Evolutionary conservation across 2,888 invertebrate species (phyloP).

Genomic region (Ypsolopha sequella): DNA sequence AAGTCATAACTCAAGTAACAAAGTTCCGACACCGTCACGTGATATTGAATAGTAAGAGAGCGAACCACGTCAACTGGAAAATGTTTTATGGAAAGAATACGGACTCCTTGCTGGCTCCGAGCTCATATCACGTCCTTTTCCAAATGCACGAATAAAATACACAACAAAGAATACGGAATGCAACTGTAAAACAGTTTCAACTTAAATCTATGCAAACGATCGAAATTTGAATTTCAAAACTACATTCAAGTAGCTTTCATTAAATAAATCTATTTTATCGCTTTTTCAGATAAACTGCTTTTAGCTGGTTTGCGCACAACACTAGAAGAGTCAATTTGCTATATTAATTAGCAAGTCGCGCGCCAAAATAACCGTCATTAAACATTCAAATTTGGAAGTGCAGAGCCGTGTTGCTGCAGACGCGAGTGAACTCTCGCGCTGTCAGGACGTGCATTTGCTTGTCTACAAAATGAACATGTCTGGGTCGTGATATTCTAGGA

Average conservation of each 20-base stretch:
- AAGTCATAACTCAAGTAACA: constrained; percentile 4
- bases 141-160: constrained; percentile 53
- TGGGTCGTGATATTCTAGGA: constrained; percentile 48
- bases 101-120: constrained; percentile 17
- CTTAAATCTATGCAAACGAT: constrained; percentile 27
- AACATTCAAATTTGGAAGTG: constrained; percentile 63
- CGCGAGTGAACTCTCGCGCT: constrained; percentile 27
- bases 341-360: constrained; percentile 45
- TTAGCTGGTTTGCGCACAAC: constrained; percentile 27
- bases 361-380: constrained; percentile 53
- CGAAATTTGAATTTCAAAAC: constrained; percentile 36
- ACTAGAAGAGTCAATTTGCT: constrained; percentile 42
- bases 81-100: constrained; percentile 47
- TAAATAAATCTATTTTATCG: neutral
- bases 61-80: constrained; percentile 43
- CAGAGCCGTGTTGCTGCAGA: constrained; percentile 54
- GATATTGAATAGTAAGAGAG: constrained; percentile 36
- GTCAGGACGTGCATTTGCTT: constrained; percentile 58
- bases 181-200: constrained; percentile 41
- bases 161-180: constrained; percentile 47
- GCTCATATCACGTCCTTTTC: constrained; percentile 43
- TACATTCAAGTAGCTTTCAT: neutral
- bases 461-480: constrained; percentile 59
- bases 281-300: constrained; percentile 12
- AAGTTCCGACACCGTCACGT: constrained; percentile 15